phyloP scores from a whole-genome alignment of 1,140 invertebrate species.

The Acromyrmex echinatior region DNA sequence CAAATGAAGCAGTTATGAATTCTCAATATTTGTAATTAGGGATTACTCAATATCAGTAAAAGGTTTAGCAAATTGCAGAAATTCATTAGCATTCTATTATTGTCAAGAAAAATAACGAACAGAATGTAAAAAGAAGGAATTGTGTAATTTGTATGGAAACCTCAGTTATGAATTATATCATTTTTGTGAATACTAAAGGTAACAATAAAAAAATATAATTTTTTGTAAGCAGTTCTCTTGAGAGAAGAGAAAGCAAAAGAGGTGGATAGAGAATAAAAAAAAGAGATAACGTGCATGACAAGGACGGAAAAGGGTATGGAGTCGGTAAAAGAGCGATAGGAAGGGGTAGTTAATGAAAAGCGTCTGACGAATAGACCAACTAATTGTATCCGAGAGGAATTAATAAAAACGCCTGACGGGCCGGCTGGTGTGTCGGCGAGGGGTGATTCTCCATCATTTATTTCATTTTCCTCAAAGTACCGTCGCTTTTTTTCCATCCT shows the following conservation, averaged over 20 bases:
- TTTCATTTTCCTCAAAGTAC: slow-evolving; percentile 83
- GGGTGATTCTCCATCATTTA: slow-evolving; percentile 84
- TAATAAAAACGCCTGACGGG: slow-evolving; percentile 85
- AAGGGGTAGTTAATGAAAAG: slow-evolving; percentile 86
- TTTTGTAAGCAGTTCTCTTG: slow-evolving; percentile 37
- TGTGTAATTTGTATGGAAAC: background rate
- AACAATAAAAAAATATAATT: slow-evolving; percentile 27
- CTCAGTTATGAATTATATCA: background rate
- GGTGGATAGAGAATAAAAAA: slow-evolving; percentile 32
- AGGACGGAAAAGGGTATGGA: slow-evolving; percentile 72
- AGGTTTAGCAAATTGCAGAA: slow-evolving; percentile 78
- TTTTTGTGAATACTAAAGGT: background rate
- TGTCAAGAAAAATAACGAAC: background rate
- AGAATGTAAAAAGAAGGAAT: background rate
- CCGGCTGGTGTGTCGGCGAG: slow-evolving; percentile 71
- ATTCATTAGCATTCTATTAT: slow-evolving; percentile 45
- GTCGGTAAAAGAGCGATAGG: slow-evolving; percentile 79
- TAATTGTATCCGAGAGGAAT: slow-evolving; percentile 87
- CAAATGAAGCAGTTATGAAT: slow-evolving; percentile 78
- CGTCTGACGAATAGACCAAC: slow-evolving; percentile 86
- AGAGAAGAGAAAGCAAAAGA: slow-evolving; percentile 34
- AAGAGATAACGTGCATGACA: slow-evolving; percentile 68
- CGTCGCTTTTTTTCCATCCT: slow-evolving; percentile 70
- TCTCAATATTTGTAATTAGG: slow-evolving; percentile 72
- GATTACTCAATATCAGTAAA: slow-evolving; percentile 73